These are phyloP conservation scores for Cygnus buccinator DNA, from an alignment of 2,113 vertebrate species.

Conservation along the genomic window DNA sequence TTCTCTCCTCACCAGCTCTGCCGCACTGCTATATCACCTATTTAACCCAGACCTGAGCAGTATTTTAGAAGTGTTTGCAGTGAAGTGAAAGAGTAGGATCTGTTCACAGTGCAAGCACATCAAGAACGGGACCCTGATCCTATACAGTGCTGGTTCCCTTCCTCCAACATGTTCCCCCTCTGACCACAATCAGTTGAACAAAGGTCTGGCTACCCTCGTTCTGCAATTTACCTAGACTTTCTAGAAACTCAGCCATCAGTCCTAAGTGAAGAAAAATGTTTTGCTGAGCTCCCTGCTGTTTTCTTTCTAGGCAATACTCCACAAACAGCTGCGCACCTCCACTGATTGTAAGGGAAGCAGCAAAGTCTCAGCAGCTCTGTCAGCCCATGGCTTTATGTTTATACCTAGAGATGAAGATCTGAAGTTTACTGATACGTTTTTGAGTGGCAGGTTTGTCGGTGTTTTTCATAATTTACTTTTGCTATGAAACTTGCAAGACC, in stretches of 20 bases:
- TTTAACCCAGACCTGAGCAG: not conserved
- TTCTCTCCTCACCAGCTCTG: not conserved
- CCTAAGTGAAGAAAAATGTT: not conserved
- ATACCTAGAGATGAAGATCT: not conserved
- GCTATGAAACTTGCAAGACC: not conserved
- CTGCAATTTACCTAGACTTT: not conserved
- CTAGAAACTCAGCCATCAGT: not conserved
- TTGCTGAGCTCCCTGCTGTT: not conserved
- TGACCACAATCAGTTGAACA: not conserved
- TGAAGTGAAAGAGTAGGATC: not conserved
- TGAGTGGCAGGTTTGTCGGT: not conserved
- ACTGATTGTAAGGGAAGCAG: rapidly evolving
- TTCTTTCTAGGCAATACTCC: not conserved
- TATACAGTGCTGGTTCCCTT: rapidly evolving
- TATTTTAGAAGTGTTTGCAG: not conserved
- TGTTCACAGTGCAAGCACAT: not conserved
- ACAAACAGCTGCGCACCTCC: not conserved
- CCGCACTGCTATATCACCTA: not conserved
- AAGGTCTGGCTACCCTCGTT: not conserved
- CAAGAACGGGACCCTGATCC: not conserved
- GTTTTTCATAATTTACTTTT: not conserved
- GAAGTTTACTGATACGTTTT: not conserved
- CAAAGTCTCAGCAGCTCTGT: not conserved
- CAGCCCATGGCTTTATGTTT: not conserved
- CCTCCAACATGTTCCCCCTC: not conserved